A percentile compares a stretch with the other conserved stretches of the same genome.
Conservation (phyloP, 2,797 vertebrate genomes). For the Peromyscus eremicus region DNA sequence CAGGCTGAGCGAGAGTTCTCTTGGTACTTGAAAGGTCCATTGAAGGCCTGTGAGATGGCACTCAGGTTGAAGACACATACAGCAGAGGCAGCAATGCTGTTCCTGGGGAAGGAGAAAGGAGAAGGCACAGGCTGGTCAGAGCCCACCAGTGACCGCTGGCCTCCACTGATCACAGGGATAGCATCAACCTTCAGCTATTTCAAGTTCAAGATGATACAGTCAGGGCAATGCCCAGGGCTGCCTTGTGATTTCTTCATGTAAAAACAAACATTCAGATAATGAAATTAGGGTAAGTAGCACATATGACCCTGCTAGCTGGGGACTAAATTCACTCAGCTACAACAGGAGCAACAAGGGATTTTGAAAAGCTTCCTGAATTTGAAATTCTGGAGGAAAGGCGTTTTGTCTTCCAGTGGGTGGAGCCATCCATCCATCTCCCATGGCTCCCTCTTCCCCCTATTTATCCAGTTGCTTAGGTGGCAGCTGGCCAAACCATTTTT, state of each 20-base stretch:
- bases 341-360: fast-evolving
- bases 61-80: conserved; percentile 99
- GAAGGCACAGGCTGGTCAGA: conserved; percentile 17
- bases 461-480: neutral
- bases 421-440: fast-evolving
- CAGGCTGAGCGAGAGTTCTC: conserved; percentile 98
- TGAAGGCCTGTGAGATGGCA: conserved; percentile 95
- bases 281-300: neutral
- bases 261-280: neutral
- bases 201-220: fast-evolving
- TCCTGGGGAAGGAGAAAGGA: conserved; percentile 88
- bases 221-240: fast-evolving
- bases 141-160: fast-evolving
- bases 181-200: neutral
- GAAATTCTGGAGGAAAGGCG: neutral
- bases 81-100: conserved; percentile 98
- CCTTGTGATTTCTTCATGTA: neutral
- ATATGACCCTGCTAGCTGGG: fast-evolving
- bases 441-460: fast-evolving
- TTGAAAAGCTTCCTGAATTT: neutral
- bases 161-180: fast-evolving
- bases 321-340: neutral
- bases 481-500: neutral
- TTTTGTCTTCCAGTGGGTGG: neutral
- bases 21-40: conserved; percentile 98